A percentile compares a stretch with the other conserved stretches of the same genome.
These are phyloP conservation scores for Leptobrachium leishanense DNA, from an alignment of 2,113 vertebrate species.

Conservation along the genomic window DNA sequence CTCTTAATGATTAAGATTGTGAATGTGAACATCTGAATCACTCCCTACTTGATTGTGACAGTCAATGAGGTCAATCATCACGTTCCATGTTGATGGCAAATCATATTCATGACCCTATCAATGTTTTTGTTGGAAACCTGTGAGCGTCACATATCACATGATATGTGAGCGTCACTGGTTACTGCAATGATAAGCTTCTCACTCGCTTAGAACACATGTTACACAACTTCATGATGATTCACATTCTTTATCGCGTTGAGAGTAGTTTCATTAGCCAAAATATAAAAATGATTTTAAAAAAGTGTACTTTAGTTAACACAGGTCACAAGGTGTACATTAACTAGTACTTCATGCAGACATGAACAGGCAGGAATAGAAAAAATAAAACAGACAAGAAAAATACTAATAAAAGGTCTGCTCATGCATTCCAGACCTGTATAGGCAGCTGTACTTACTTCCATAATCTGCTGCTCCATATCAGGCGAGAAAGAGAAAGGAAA, in stretches of 20 bases:
- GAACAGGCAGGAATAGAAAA: not conserved
- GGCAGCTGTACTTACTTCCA: slow-evolving; percentile 90
- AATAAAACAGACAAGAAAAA: not conserved
- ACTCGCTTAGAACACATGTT: not conserved
- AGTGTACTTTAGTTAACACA: not conserved
- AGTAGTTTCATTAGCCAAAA: not conserved
- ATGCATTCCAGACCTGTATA: slow-evolving; percentile 44
- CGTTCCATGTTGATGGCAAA: not conserved
- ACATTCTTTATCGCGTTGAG: not conserved
- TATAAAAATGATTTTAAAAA: not conserved
- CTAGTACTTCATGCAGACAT: slow-evolving; percentile 1
- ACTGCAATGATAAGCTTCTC: not conserved
- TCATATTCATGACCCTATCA: not conserved
- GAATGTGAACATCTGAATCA: not conserved
- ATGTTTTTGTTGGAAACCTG: not conserved
- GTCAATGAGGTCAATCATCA: not conserved
- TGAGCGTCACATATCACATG: not conserved
- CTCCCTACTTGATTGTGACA: not conserved
- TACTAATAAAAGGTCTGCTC: not conserved
- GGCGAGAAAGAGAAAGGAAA: slow-evolving; percentile 57
- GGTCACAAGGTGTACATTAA: not conserved
- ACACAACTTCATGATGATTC: not conserved
- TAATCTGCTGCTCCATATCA: slow-evolving; percentile 89
- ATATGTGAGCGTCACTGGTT: not conserved
- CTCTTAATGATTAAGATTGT: not conserved